Percentiles rank a stretch among this genome's conserved stretches.
Conservation (phyloP, 64 coral and sea anemone species). For the Montipora capricornis region DNA sequence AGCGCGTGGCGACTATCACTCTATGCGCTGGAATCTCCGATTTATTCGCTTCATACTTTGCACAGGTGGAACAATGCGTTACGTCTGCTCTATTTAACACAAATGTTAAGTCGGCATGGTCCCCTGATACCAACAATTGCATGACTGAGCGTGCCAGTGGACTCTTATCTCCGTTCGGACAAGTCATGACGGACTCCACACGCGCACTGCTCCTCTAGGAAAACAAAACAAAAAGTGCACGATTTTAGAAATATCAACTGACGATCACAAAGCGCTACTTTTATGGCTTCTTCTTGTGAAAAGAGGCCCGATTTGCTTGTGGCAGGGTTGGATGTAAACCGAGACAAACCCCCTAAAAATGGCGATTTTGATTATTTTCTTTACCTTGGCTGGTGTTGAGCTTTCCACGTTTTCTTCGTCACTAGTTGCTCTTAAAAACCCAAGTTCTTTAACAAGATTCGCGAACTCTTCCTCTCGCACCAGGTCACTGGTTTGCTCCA, state of each 20-base stretch:
- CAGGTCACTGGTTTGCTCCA: not conserved
- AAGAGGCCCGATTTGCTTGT: too few species aligned
- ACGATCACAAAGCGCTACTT: too few species aligned
- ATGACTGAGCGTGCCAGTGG: conserved; percentile 64
- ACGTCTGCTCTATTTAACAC: conserved; percentile 43
- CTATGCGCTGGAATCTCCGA: conserved; percentile 84
- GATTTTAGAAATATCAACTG: not conserved
- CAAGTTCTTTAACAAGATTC: conserved; percentile 15
- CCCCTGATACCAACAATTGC: conserved; percentile 63
- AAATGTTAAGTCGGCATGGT: conserved; percentile 86
- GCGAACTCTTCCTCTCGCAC: conserved; percentile 18
- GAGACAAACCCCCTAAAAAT: too few species aligned
- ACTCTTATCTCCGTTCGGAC: conserved; percentile 63
- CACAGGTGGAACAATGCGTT: conserved; percentile 24
- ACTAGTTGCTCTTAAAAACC: not conserved
- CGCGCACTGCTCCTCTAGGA: conserved; percentile 9
- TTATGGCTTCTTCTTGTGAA: too few species aligned
- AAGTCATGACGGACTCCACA: conserved; percentile 39
- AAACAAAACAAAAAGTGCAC: not conserved
- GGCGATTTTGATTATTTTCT: too few species aligned
- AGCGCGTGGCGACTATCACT: conserved; percentile 90
- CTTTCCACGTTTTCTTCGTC: not conserved
- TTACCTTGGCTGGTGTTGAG: not conserved
- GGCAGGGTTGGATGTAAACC: too few species aligned
- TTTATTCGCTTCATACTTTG: conserved; percentile 6